Evolutionary conservation across 2,888 invertebrate genomes (phyloP).

Genomic region (Zaprionus obscuricornis): DNA sequence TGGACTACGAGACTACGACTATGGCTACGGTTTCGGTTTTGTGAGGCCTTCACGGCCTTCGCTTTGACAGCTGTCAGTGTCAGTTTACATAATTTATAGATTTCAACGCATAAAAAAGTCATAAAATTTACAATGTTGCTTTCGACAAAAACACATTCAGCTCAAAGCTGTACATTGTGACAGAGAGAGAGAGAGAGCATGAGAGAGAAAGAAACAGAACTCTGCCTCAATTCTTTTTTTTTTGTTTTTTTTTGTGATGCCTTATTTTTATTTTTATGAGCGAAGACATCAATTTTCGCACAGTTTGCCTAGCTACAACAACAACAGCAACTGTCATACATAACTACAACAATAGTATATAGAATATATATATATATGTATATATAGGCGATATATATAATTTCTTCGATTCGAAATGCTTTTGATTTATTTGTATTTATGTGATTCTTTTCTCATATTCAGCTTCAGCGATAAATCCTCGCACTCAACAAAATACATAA

Average conservation of each 20-base stretch:
- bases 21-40: slow-evolving; percentile 38
- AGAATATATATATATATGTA: slow-evolving; percentile 1
- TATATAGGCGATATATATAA: slow-evolving; percentile 11
- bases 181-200: background rate
- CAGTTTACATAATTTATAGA: slow-evolving; percentile 78
- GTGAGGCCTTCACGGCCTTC: too few relatives aligned
- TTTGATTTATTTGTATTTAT: slow-evolving; percentile 77
- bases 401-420: slow-evolving; percentile 63
- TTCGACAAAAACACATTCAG: slow-evolving; percentile 71
- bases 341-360: slow-evolving; percentile 6
- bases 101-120: slow-evolving; percentile 78
- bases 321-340: slow-evolving; percentile 5
- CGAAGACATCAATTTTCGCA: slow-evolving; percentile 77
- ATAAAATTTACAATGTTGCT: slow-evolving; percentile 78
- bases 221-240: slow-evolving; percentile 11
- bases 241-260: slow-evolving; percentile 59
- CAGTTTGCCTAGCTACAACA: slow-evolving; percentile 47
- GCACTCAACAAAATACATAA: slow-evolving; percentile 78
- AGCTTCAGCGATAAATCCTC: slow-evolving; percentile 70
- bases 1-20: slow-evolving; percentile 20
- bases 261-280: slow-evolving; percentile 76
- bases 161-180: background rate
- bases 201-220: background rate
- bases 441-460: slow-evolving; percentile 72
- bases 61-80: slow-evolving; percentile 75